phyloP scores from a whole-genome alignment of 2,888 invertebrate genomes.

The Clistopyga incitator region DNA sequence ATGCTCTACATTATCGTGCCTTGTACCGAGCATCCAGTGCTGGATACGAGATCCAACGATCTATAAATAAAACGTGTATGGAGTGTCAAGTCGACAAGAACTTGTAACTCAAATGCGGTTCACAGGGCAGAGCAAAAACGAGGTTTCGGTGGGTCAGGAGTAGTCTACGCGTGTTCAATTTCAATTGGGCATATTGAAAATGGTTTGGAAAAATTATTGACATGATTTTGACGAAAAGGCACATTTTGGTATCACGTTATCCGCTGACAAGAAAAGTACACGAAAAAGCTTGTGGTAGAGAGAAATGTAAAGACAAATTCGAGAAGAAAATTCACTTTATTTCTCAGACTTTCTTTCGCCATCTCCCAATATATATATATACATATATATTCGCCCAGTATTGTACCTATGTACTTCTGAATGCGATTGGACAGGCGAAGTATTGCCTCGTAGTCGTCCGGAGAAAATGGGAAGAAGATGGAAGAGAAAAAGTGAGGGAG shows the following conservation, averaged over 20 bases:
- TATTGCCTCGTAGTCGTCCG: background rate
- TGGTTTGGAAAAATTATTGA: no score
- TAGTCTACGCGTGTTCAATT: no score
- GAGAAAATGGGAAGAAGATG: constrained; percentile 23
- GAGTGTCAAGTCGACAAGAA: constrained; percentile 7
- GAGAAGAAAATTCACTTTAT: constrained; percentile 44
- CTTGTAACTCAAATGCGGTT: constrained; percentile 22
- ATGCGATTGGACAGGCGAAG: constrained; percentile 13
- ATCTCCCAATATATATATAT: background rate
- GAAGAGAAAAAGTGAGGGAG: constrained; percentile 18
- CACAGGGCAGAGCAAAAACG: background rate
- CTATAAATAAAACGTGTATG: constrained; percentile 37
- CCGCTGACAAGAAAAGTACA: background rate
- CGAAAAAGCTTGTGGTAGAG: background rate
- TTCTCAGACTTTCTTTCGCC: constrained; percentile 40
- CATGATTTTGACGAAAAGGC: no score
- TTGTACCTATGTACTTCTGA: background rate
- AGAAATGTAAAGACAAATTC: constrained; percentile 16
- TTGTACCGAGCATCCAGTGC: background rate
- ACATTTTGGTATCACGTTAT: background rate
- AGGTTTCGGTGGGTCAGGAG: background rate
- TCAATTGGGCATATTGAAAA: no score
- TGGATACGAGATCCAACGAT: background rate
- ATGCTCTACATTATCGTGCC: background rate
- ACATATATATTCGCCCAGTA: background rate